Base-by-base conservation (phyloP, 2,113 vertebrate genomes). In the Pardalotus punctatus region DNA sequence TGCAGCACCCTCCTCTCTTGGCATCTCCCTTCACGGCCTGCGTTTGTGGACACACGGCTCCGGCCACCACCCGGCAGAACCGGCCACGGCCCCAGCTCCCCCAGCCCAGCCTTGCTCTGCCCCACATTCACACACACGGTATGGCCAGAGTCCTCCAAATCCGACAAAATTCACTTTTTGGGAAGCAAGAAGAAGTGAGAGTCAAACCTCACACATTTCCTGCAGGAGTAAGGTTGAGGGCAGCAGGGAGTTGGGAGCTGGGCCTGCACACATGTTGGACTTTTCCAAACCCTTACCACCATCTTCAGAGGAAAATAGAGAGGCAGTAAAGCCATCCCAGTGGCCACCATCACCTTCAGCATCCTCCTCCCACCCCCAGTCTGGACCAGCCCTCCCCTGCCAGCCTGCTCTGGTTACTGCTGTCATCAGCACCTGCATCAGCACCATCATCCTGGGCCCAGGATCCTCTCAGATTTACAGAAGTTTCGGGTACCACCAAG, bases 191-290 rank as follows among this genome's bases (percentile, higher is more conserved):
- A 67, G 54, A 76, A 70, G 36, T 2, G 2, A 53, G 50, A 78
- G 60, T 36, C 40, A 84, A 86, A 71, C 25, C 3, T 5, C 56
- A 33, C 2, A 2, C 3, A 0, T 21, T n/a, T 53, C 54, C 31
- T 57, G 27, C 40, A 0, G 0, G 17, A 77, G 56, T 50, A 29
- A 70, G 84, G 84, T 13, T 0, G 0, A 69, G 54, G 42, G 45
- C 2, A 2, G 36, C n/a, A 21, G n/a, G 60, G 15, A 70, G 35
- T 4, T 0, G 22, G 50, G 36, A 72, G 64, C 31, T 0, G 14
- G 0, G 6, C 33, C 23, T 65, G 36, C 8, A 3, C 67, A 33
- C 57, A 54, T n/a, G 17, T 4, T 24, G 36, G 61, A 29, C 61
- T 23, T 43, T 27, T 69, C 24, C 4, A 13, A 92, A 77, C 61